Evolutionary conservation across 2,888 invertebrate species (phyloP).

Genomic region (Eupithecia tripunctaria): DNA sequence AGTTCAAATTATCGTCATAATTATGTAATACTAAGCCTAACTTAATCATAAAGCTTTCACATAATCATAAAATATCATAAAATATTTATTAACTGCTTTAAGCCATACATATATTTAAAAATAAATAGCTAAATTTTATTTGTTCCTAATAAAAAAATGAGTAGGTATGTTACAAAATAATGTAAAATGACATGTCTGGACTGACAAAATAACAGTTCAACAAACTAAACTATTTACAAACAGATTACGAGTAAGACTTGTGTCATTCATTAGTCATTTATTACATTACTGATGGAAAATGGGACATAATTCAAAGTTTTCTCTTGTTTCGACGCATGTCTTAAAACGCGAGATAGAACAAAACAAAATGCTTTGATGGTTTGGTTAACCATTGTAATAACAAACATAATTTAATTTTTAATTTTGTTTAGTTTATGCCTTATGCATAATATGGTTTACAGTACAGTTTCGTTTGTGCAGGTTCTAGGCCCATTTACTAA

Average conservation of each 20-base stretch:
- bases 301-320: neutral
- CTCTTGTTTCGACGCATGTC: neutral
- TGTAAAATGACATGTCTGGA: constrained; percentile 52
- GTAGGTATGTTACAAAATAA: neutral
- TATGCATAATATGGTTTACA: constrained; percentile 68
- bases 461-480: constrained; percentile 93
- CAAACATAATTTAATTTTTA: too few species aligned
- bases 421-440: constrained; percentile 3
- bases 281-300: neutral
- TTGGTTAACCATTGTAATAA: too few species aligned
- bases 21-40: too few species aligned
- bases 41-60: too few species aligned
- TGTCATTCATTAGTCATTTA: neutral
- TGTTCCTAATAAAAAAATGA: neutral
- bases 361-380: neutral
- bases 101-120: neutral
- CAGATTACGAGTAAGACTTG: neutral
- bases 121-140: neutral
- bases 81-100: too few species aligned
- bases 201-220: constrained; percentile 40
- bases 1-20: too few species aligned
- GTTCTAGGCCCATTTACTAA: constrained; percentile 92
- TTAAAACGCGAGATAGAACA: neutral
- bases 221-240: constrained; percentile 2
- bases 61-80: too few species aligned